Conservation (phyloP, 2,113 vertebrate species). For the Dipodomys merriami region DNA sequence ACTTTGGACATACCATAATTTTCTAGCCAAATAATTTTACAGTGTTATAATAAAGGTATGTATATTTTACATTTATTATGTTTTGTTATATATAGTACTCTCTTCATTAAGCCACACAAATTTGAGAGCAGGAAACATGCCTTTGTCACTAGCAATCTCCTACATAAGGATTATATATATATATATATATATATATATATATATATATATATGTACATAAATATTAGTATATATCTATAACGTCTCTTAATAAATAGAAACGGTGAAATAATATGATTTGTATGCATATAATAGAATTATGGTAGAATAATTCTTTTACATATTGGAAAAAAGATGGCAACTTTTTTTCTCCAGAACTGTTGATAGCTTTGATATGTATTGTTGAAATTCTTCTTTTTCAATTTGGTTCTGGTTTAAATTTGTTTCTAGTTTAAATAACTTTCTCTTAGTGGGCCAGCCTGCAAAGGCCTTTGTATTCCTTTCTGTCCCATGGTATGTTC, state of each 20-base stretch:
- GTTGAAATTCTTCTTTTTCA: background rate
- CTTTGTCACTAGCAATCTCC: background rate
- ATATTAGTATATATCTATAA: background rate
- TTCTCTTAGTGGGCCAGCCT: background rate
- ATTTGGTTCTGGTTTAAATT: constrained; percentile 50
- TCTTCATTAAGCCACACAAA: background rate
- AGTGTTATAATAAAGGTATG: no score
- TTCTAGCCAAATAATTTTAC: no score
- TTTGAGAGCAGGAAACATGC: background rate
- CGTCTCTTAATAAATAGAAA: background rate
- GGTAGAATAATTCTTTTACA: background rate
- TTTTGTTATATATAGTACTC: constrained; percentile 15
- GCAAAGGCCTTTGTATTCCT: background rate
- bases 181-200: background rate
- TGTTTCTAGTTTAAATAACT: constrained; percentile 9
- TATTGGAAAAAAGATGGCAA: background rate
- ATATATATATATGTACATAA: background rate
- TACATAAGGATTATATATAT: background rate
- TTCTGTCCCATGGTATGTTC: constrained; percentile 8
- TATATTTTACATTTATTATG: no score
- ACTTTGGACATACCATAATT: no score
- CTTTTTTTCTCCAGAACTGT: constrained; percentile 7
- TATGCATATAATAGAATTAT: background rate
- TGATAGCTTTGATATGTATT: background rate
- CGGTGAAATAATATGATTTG: background rate